Evolutionary conservation across 2,797 vertebrate species (phyloP).

Genomic region (Sebastes hubbsi): DNA sequence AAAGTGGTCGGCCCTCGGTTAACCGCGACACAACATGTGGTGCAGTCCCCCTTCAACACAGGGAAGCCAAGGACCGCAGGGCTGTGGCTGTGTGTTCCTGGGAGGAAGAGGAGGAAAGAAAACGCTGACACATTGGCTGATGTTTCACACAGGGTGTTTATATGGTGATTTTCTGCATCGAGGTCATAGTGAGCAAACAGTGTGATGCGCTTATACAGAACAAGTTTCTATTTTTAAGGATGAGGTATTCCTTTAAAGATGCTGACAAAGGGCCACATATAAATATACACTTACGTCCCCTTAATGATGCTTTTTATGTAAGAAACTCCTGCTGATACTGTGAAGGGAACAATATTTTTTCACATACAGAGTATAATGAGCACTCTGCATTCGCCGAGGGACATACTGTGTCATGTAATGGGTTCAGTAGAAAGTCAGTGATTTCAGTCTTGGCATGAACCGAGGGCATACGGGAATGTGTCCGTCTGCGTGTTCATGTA

Average conservation of each 20-base stretch:
- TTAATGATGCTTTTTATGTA: background rate
- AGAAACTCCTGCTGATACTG: background rate
- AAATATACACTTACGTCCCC: background rate
- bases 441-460: constrained; percentile 32
- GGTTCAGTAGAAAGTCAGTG: constrained; percentile 30
- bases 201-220: background rate
- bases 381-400: background rate
- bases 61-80: constrained; percentile 38
- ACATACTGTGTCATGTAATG: constrained; percentile 16
- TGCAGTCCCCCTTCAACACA: constrained; percentile 23
- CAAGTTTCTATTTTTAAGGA: background rate
- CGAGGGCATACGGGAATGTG: constrained; percentile 26
- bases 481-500: constrained; percentile 16
- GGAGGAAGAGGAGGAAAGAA: constrained; percentile 27
- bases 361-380: constrained; percentile 30
- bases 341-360: constrained; percentile 7
- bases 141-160: constrained; percentile 20
- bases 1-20: constrained; percentile 68
- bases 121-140: constrained; percentile 32
- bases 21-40: constrained; percentile 74
- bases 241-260: background rate
- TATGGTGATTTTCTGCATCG: constrained; percentile 25
- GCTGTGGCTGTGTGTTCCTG: constrained; percentile 41
- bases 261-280: background rate
- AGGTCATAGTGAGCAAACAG: constrained; percentile 25